Percentiles rank a stretch among this genome's conserved stretches.
phyloP scores from a whole-genome alignment of 2,888 invertebrate genomes.

The Temnothorax unifasciatus region DNA sequence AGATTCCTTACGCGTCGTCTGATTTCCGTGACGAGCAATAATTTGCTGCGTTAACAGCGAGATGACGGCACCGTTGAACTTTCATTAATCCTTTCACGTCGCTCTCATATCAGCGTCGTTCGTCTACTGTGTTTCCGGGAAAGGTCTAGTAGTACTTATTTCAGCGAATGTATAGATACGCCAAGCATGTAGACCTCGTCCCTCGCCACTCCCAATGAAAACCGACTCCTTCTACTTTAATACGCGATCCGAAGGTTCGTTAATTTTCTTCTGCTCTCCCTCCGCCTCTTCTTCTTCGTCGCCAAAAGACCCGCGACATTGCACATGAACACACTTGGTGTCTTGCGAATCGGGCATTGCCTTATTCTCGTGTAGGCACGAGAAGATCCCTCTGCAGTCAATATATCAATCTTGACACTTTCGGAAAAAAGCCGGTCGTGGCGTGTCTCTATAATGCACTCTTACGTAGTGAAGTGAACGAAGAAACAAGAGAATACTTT shows the following conservation, averaged over 20 bases:
- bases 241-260: slow-evolving; percentile 60
- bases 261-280: slow-evolving; percentile 66
- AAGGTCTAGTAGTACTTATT: slow-evolving; percentile 70
- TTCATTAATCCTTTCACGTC: slow-evolving; percentile 38
- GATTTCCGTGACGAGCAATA: slow-evolving; percentile 4
- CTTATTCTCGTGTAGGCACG: slow-evolving; percentile 4
- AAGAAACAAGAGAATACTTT: slow-evolving; percentile 9
- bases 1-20: slow-evolving; percentile 17
- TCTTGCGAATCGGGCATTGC: slow-evolving; percentile 12
- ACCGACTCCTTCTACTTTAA: slow-evolving; percentile 66
- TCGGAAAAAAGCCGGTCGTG: slow-evolving; percentile 23
- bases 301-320: slow-evolving; percentile 18
- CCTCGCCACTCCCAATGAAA: slow-evolving; percentile 43
- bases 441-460: slow-evolving; percentile 40
- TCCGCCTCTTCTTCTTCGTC: slow-evolving; percentile 53
- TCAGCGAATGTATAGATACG: slow-evolving; percentile 75
- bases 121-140: background rate
- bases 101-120: slow-evolving; percentile 45
- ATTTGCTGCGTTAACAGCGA: background rate
- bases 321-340: slow-evolving; percentile 22
- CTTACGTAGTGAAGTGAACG: slow-evolving; percentile 8
- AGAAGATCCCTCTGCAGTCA: background rate
- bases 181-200: slow-evolving; percentile 65
- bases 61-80: slow-evolving; percentile 27
- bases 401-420: slow-evolving; percentile 46